These are phyloP conservation scores for Armadillidium nasatum DNA, from an alignment of 1,140 invertebrate species.

Conservation along the genomic window DNA sequence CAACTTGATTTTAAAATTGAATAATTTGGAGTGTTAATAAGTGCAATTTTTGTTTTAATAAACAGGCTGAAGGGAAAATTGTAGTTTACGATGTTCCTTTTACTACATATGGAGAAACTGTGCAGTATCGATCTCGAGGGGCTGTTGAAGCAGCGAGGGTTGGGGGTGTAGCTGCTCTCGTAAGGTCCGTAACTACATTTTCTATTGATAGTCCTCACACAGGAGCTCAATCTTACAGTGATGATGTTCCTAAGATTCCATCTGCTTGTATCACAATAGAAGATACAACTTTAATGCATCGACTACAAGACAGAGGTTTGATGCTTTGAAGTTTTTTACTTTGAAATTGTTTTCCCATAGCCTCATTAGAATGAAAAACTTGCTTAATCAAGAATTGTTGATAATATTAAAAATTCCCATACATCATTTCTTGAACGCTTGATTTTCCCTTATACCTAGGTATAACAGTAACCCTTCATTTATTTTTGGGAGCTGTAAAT, in stretches of 20 bases:
- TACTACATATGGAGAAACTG: not conserved
- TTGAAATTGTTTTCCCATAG: too few relatives aligned
- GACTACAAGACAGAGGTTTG: slow-evolving; percentile 59
- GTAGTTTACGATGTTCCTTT: not conserved
- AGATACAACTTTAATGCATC: slow-evolving; percentile 67
- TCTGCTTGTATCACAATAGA: slow-evolving; percentile 71
- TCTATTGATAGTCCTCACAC: slow-evolving; percentile 67
- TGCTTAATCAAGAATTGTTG: too few relatives aligned
- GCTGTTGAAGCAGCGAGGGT: slow-evolving; percentile 61
- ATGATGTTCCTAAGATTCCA: slow-evolving; percentile 64
- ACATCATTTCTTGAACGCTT: too few relatives aligned
- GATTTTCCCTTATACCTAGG: slow-evolving; percentile 47
- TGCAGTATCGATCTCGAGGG: slow-evolving; percentile 55
- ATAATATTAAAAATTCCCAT: too few relatives aligned
- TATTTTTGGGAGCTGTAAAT: slow-evolving; percentile 57
- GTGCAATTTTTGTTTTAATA: too few relatives aligned
- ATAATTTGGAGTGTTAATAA: too few relatives aligned
- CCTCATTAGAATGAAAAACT: too few relatives aligned
- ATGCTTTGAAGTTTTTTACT: not conserved
- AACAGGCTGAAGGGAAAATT: not conserved
- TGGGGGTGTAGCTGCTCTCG: slow-evolving; percentile 67
- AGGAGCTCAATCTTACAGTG: slow-evolving; percentile 60
- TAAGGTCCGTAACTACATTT: slow-evolving; percentile 69
- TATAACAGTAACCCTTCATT: slow-evolving; percentile 52
- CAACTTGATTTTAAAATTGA: too few relatives aligned